Percentiles rank a stretch among this genome's conserved stretches.
Evolutionary conservation across 2,797 vertebrate genomes (phyloP).

Genomic region (Eulemur mongoz): DNA sequence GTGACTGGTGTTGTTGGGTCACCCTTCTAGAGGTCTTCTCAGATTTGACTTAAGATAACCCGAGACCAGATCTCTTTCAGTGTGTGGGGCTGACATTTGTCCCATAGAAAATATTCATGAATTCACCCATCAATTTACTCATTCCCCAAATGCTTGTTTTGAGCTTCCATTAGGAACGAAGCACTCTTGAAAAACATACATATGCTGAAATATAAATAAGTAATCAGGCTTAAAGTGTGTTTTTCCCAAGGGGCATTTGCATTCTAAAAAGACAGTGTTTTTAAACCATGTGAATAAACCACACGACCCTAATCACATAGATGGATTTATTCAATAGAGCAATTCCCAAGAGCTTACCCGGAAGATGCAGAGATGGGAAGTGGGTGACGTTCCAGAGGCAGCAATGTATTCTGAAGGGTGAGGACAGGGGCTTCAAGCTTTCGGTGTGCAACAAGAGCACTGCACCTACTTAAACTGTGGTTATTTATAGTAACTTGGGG

Average conservation of each 20-base stretch:
- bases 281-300: slow-evolving; percentile 58
- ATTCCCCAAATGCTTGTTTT: background rate
- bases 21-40: background rate
- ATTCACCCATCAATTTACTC: slow-evolving; percentile 11
- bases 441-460: background rate
- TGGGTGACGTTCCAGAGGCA: background rate
- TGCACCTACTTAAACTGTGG: background rate
- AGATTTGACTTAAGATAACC: background rate
- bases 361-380: background rate
- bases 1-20: background rate
- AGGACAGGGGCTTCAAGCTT: background rate
- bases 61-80: background rate
- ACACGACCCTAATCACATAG: slow-evolving; percentile 10
- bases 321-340: slow-evolving; percentile 2
- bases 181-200: slow-evolving; percentile 28
- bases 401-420: background rate
- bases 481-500: background rate
- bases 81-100: background rate
- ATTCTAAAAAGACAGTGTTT: slow-evolving; percentile 26
- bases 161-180: slow-evolving; percentile 28
- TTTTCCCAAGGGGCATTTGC: background rate
- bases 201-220: slow-evolving; percentile 55
- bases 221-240: slow-evolving; percentile 10
- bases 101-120: background rate
- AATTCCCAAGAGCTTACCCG: background rate